Percentiles rank a stretch among this genome's conserved stretches.
These are phyloP conservation scores for Bombyx mandarina DNA, from an alignment of 1,140 invertebrate genomes.

Conservation along the genomic window DNA sequence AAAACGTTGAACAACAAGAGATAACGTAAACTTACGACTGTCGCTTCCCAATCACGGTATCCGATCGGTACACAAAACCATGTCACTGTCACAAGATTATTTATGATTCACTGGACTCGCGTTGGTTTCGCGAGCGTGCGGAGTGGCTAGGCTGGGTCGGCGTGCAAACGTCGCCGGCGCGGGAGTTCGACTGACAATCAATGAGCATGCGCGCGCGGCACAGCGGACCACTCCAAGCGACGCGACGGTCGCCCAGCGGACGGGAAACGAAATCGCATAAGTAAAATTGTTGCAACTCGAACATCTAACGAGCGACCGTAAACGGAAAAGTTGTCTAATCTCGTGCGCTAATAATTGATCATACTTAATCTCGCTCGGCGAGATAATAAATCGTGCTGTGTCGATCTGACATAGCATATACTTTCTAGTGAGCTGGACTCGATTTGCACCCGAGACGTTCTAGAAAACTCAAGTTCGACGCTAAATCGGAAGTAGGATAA, in stretches of 20 bases:
- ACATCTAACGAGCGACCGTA: conserved; percentile 13
- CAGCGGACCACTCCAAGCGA: conserved; percentile 15
- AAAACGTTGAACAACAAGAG: background rate
- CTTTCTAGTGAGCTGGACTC: background rate
- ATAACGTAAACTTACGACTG: conserved; percentile 44
- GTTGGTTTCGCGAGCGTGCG: conserved; percentile 14
- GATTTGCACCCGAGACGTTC: too few relatives aligned
- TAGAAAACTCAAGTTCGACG: too few relatives aligned
- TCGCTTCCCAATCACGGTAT: conserved; percentile 43
- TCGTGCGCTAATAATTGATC: conserved; percentile 6
- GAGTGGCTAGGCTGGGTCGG: conserved; percentile 14
- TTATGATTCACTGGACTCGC: conserved; percentile 27
- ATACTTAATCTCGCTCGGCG: background rate
- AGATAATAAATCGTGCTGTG: background rate
- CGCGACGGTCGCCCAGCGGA: conserved; percentile 20
- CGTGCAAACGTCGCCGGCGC: conserved; percentile 25
- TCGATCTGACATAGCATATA: background rate
- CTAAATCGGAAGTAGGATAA: too few relatives aligned
- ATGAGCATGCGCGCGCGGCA: conserved; percentile 11
- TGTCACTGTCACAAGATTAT: conserved; percentile 55
- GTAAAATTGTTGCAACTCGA: conserved; percentile 32
- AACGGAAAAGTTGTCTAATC: conserved; percentile 22
- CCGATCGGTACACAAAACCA: conserved; percentile 56
- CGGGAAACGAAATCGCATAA: conserved; percentile 30
- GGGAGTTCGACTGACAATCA: conserved; percentile 37